Evolutionary conservation across 2,888 invertebrate species (phyloP).

Genomic region (Platycheirus albimanus): DNA sequence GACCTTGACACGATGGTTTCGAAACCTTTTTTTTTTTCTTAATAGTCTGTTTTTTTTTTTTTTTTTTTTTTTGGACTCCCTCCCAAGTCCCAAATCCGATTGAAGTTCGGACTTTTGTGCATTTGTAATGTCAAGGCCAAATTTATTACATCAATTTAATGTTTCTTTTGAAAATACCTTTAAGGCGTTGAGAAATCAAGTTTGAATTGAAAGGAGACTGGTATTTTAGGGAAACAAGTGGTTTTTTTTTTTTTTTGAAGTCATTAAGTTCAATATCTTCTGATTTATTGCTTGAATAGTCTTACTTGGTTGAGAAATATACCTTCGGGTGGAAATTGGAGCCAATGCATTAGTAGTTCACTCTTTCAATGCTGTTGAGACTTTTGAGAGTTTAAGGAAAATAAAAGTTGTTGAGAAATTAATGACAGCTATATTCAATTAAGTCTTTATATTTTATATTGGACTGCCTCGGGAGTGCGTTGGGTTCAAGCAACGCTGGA

Average conservation of each 20-base stretch:
- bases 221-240: slow-evolving; percentile 33
- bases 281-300: slow-evolving; percentile 29
- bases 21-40: slow-evolving; percentile 19
- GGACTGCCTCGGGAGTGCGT: too few relatives aligned
- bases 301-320: slow-evolving; percentile 13
- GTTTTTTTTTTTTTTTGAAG: slow-evolving; percentile 5
- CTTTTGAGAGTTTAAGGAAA: neutral
- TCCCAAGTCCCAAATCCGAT: neutral
- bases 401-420: neutral
- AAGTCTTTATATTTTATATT: too few relatives aligned
- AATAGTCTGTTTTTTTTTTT: neutral
- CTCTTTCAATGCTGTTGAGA: neutral
- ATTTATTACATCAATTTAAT: slow-evolving; percentile 24
- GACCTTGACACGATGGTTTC: slow-evolving; percentile 32
- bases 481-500: too few relatives aligned
- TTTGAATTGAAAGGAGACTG: slow-evolving; percentile 34
- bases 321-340: neutral
- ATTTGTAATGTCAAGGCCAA: slow-evolving; percentile 53
- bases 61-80: slow-evolving; percentile 2
- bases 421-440: too few relatives aligned
- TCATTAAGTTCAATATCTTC: slow-evolving; percentile 15
- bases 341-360: slow-evolving; percentile 15
- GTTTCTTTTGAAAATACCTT: slow-evolving; percentile 25
- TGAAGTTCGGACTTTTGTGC: slow-evolving; percentile 21
- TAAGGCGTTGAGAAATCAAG: slow-evolving; percentile 37